phyloP scores from a whole-genome alignment of 30 jellyfish, hydroid and myxozoan species.

The Pseudorhiza aurosa region DNA sequence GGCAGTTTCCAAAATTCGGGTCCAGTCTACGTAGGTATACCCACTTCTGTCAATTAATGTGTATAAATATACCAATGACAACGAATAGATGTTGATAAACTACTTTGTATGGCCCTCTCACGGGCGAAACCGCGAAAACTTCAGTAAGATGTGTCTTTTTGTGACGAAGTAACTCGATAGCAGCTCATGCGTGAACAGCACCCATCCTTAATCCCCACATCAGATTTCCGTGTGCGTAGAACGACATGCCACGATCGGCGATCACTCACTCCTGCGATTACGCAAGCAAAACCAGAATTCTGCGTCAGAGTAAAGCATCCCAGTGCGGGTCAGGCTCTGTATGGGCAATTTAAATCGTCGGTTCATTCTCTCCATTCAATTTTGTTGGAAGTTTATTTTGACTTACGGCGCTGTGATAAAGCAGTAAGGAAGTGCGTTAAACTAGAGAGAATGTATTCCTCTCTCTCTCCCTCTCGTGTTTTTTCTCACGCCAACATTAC shows the following conservation, averaged over 20 bases:
- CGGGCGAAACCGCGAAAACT: background rate
- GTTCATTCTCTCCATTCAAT: conserved; percentile 16
- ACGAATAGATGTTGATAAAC: background rate
- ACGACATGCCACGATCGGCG: background rate
- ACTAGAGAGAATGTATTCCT: background rate
- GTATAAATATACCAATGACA: background rate
- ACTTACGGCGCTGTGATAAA: conserved; percentile 9
- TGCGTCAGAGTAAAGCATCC: conserved; percentile 21
- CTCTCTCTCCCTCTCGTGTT: no score
- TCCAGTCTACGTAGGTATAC: background rate
- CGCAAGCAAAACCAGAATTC: background rate
- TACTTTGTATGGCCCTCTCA: background rate
- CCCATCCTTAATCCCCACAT: background rate
- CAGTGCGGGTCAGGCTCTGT: conserved; percentile 39
- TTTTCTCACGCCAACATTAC: conserved; percentile 44
- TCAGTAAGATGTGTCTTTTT: background rate
- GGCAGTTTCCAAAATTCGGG: background rate
- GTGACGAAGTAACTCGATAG: background rate
- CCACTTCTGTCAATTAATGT: background rate
- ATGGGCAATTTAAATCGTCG: conserved; percentile 1
- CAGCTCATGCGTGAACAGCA: background rate
- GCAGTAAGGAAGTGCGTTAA: conserved; percentile 21
- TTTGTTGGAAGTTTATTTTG: conserved; percentile 20
- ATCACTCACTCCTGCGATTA: background rate
- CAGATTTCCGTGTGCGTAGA: background rate